Evolutionary conservation across 2,888 invertebrate genomes (phyloP).

Genomic region (Syrphus vitripennis): DNA sequence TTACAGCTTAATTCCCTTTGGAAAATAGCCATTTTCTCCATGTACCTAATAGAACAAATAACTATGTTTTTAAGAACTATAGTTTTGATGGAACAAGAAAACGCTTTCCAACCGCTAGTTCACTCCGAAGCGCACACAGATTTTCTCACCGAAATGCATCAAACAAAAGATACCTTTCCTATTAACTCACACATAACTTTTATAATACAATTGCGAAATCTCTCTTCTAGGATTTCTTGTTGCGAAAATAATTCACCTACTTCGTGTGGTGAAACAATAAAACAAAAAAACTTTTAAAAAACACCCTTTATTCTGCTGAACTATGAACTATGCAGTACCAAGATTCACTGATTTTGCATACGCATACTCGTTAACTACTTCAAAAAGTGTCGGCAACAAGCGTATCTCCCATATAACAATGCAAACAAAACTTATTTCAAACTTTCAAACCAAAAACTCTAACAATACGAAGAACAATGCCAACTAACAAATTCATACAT

Average conservation of each 20-base stretch:
- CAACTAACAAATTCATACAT: not conserved
- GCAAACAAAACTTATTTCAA: not conserved
- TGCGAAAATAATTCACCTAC: not conserved
- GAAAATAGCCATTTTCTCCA: no score
- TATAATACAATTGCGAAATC: not conserved
- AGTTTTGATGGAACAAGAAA: no score
- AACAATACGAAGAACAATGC: conserved; percentile 2
- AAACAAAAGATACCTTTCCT: no score
- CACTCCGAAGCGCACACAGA: no score
- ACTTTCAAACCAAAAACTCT: not conserved
- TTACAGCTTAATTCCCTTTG: no score
- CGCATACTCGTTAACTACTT: not conserved
- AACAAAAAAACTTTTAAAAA: not conserved
- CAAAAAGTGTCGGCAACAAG: not conserved
- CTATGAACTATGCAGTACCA: not conserved
- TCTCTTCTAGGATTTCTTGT: not conserved
- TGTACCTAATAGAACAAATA: no score
- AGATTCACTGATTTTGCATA: not conserved
- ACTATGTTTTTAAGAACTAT: no score
- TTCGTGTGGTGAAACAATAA: not conserved
- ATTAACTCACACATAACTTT: no score
- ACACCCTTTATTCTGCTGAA: not conserved
- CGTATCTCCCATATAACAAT: not conserved
- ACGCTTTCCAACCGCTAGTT: no score
- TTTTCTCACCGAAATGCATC: no score